Evolutionary conservation across 2,113 vertebrate species (phyloP).

Genomic region (Gadus chalcogrammus): DNA sequence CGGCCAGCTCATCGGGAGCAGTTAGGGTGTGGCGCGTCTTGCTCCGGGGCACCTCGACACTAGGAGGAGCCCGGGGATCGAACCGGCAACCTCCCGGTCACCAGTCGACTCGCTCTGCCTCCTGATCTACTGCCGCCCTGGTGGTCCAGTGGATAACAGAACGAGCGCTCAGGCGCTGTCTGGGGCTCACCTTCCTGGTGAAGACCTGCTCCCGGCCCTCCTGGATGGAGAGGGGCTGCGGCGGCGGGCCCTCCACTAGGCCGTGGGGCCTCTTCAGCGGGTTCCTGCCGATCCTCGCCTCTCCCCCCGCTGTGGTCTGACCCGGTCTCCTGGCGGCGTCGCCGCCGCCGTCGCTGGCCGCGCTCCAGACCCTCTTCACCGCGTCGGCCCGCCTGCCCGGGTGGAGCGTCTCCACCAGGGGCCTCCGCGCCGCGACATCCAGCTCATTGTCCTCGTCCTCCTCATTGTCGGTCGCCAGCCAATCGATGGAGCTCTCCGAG

Average conservation of each 20-base stretch:
- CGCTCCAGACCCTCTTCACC: too few relatives aligned
- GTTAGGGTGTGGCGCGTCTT: too few relatives aligned
- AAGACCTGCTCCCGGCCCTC: slow-evolving; percentile 59
- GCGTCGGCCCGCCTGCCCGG: too few relatives aligned
- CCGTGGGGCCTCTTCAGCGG: slow-evolving; percentile 63
- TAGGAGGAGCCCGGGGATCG: too few relatives aligned
- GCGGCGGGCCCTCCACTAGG: slow-evolving; percentile 40
- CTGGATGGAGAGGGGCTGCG: slow-evolving; percentile 44
- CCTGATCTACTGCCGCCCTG: too few relatives aligned
- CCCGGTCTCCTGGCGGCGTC: slow-evolving; percentile 37
- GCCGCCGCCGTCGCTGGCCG: slow-evolving; percentile 30
- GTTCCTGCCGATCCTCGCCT: slow-evolving; percentile 43
- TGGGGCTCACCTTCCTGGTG: slow-evolving; percentile 68
- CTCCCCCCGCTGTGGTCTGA: slow-evolving; percentile 45
- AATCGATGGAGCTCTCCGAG: slow-evolving; percentile 78
- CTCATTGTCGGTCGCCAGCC: slow-evolving; percentile 74
- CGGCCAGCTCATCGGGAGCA: too few relatives aligned
- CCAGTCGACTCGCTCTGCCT: too few relatives aligned
- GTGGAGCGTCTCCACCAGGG: slow-evolving; percentile 8
- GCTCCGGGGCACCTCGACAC: too few relatives aligned
- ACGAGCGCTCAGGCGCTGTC: too few relatives aligned
- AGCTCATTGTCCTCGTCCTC: slow-evolving; percentile 61
- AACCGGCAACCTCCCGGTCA: too few relatives aligned
- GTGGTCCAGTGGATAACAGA: too few relatives aligned
- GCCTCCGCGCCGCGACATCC: slow-evolving; percentile 45